Percentiles rank a stretch among this genome's conserved stretches.
Conservation (phyloP, 2,113 vertebrate species). For the Perca fluviatilis region DNA sequence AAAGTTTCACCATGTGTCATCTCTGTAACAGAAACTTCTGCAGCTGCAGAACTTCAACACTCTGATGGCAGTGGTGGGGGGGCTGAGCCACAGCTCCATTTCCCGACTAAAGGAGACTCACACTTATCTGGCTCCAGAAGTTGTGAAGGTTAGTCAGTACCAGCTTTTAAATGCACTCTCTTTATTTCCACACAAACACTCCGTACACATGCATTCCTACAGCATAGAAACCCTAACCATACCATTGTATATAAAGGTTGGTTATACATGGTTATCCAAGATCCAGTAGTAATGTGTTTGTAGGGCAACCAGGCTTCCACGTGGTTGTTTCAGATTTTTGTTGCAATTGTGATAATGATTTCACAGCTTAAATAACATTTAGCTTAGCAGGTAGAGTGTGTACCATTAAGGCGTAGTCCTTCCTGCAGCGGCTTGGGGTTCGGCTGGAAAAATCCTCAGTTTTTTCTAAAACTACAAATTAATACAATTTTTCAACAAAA, state of each 20-base stretch:
- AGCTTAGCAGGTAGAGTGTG: no score
- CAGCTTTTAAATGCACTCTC: neutral
- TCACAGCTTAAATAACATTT: no score
- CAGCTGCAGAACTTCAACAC: conserved; percentile 98
- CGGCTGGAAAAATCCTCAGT: neutral
- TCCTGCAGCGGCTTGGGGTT: no score
- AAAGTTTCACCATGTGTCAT: neutral
- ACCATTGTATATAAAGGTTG: neutral
- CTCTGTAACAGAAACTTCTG: conserved; percentile 91
- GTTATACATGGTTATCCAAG: neutral
- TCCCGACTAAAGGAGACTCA: conserved; percentile 97
- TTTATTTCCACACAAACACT: neutral
- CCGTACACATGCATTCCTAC: neutral
- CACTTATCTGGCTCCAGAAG: conserved; percentile 91
- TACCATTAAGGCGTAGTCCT: no score
- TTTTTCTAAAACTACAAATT: neutral
- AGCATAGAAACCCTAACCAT: neutral
- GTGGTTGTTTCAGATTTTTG: no score
- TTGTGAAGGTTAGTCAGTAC: conserved; percentile 88
- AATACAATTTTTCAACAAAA: no score
- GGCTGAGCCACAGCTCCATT: conserved; percentile 96
- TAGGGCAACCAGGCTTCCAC: neutral
- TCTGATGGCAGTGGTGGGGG: conserved; percentile 96
- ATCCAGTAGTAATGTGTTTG: neutral
- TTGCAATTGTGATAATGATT: no score